Evolutionary conservation across 2,888 invertebrate species (phyloP).

Genomic region (Pseudoips prasinana): DNA sequence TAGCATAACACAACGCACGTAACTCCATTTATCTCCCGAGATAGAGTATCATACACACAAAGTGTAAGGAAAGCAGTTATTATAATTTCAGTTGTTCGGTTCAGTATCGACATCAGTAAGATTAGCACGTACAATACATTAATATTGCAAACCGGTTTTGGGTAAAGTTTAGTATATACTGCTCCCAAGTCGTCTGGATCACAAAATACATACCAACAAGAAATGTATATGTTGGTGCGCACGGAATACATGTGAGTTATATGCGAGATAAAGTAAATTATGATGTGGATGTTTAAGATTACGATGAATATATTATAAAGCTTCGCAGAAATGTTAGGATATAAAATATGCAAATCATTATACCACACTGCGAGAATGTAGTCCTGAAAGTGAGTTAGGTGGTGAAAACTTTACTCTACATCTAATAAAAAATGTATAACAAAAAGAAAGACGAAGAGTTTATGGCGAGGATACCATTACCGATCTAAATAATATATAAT

Average conservation of each 20-base stretch:
- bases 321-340: conserved; percentile 15
- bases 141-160: conserved; percentile 71
- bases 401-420: too few relatives aligned
- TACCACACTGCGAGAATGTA: too few relatives aligned
- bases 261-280: conserved; percentile 34
- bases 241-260: conserved; percentile 23
- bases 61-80: conserved; percentile 34
- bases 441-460: too few relatives aligned
- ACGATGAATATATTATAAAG: conserved; percentile 31
- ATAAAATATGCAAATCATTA: conserved; percentile 23
- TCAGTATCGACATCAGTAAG: conserved; percentile 58
- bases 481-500: too few relatives aligned
- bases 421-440: too few relatives aligned
- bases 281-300: conserved; percentile 28
- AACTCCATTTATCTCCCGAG: conserved; percentile 17
- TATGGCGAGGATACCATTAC: too few relatives aligned
- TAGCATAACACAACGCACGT: conserved; percentile 6
- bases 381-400: too few relatives aligned
- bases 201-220: conserved; percentile 39
- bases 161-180: conserved; percentile 69
- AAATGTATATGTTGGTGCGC: conserved; percentile 19
- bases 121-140: conserved; percentile 70
- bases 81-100: conserved; percentile 44
- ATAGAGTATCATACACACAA: conserved; percentile 19
- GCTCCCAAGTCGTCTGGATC: conserved; percentile 56